Evolutionary conservation across 2,888 invertebrate genomes (phyloP), one percentile per base, ranked within the genome.

Genomic region (Caenorhabditis sp.): DNA sequence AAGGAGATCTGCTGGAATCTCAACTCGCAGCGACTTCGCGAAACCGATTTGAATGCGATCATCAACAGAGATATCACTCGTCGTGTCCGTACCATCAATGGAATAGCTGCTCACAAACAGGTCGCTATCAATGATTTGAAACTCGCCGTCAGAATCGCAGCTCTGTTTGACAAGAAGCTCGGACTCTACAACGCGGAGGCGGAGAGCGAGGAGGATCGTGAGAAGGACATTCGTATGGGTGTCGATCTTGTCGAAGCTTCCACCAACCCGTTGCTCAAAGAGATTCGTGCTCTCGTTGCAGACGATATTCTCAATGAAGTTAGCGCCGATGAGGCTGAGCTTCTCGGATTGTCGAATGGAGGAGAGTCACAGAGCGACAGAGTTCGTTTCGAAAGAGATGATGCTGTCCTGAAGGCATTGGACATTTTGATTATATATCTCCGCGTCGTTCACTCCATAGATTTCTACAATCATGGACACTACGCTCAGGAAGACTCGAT

Each of bases 401-500:
- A 95, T 55, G 93, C 93, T 47, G 92, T 96, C 28, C 93, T 95
- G 80, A 94, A 94, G 82, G 84, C 86, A 13, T 69, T 85, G 15
- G 85, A 85, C 35, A 55, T 70, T 60, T 94, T 99, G 79, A 95
- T 99, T 62, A 92, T 98, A 64, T 99, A 99, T 92, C 93, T 99
- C 89, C 95, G 99, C 61, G 94, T 99, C 56, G 99, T 99, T 0
- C 98, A 99, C 92, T 98, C 98, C 0, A 96, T 99, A 67, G 99
- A 99, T 93, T 99, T 97, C 92, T 99, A 99, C 93, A 98, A 98
- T 93, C 97, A 97, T 91, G 97, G 97, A 91, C 98, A 99, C 92
- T 99, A 99, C 93, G 97, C 98, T 0, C 97, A 97, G 90, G 99
- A 99, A 92, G 99, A 99, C 92, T 97, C 98, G 93, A 99, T 99